Base-by-base conservation (phyloP, 2,113 vertebrate species). In the Cavia aperea region DNA sequence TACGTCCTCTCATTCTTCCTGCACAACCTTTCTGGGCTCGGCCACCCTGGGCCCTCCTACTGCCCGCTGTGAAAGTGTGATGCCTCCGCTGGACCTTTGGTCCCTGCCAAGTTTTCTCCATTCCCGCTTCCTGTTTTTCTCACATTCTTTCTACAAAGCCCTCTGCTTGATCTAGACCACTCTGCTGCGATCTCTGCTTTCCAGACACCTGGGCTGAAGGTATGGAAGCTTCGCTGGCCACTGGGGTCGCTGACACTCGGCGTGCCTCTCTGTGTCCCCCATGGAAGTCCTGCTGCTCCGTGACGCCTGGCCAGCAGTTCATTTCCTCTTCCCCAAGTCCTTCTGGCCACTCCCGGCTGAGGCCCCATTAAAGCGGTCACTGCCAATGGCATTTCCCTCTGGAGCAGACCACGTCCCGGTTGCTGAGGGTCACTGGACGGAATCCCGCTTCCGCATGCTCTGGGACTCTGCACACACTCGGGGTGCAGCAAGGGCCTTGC, bases 1-100 rank as follows among this genome's bases (percentile, higher is more conserved):
- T 49, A 49, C 5, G 86, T 18, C 0, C 0, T 15, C 86, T n/a
- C 1, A 2, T 31, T n/a, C 12, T 78, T 56, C 65, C 36, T n/a
- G 62, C 15, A 49, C 26, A 60, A 49, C 56, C 29, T 21, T 81
- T 60, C 29, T 82, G 16, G 73, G 72, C 54, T 84, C 18, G n/a
- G 79, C 31, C 26, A 54, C 10, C 78, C 5, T 60, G 83, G 24
- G 19, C 62, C 5, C 5, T 46, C 62, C 51, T 43, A 9, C 58
- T 36, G 8, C 16, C 31, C 70, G 70, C 54, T n/a, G 4, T 2
- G 21, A 56, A 56, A 68, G 13, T 63, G 86, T 72, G 66, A 33
- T 4, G 63, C 33, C 33, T 16, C 24, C 39, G 62, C 16, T 18
- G 70, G 31, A 70, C 51, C 78, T 46, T 33, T 36, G 49, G 58